These are phyloP conservation scores for Mayetiola destructor DNA, from an alignment of 2,888 invertebrate species.

Conservation along the genomic window DNA sequence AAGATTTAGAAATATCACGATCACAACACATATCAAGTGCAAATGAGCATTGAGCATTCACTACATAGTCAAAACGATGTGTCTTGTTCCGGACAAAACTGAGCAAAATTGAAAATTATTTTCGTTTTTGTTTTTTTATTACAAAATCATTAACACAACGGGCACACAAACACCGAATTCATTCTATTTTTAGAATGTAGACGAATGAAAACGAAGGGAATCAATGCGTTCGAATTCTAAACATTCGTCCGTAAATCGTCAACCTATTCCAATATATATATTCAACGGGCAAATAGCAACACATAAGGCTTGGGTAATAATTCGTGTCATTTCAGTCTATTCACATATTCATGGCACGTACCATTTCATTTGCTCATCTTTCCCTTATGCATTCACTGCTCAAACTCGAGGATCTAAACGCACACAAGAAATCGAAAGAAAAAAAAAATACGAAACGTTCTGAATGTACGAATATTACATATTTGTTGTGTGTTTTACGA, in stretches of 20 bases:
- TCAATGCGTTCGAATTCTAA: too few relatives aligned
- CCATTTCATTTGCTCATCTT: too few relatives aligned
- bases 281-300: not conserved
- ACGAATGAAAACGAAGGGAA: not conserved
- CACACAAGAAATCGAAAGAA: too few relatives aligned
- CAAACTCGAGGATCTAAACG: too few relatives aligned
- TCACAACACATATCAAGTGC: not conserved
- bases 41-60: not conserved
- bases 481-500: too few relatives aligned
- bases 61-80: not conserved
- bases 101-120: conserved; percentile 6
- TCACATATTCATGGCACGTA: conserved; percentile 9
- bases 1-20: not conserved
- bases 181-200: conserved; percentile 7
- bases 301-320: too few relatives aligned
- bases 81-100: not conserved
- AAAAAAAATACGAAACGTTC: too few relatives aligned
- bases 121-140: too few relatives aligned
- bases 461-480: too few relatives aligned
- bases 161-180: not conserved
- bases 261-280: not conserved
- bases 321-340: not conserved
- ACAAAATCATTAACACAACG: conserved; percentile 12
- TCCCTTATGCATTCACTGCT: too few relatives aligned
- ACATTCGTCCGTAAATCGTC: not conserved